Conservation (phyloP, 1,140 invertebrate species). For the Drosophila kanapiae region DNA sequence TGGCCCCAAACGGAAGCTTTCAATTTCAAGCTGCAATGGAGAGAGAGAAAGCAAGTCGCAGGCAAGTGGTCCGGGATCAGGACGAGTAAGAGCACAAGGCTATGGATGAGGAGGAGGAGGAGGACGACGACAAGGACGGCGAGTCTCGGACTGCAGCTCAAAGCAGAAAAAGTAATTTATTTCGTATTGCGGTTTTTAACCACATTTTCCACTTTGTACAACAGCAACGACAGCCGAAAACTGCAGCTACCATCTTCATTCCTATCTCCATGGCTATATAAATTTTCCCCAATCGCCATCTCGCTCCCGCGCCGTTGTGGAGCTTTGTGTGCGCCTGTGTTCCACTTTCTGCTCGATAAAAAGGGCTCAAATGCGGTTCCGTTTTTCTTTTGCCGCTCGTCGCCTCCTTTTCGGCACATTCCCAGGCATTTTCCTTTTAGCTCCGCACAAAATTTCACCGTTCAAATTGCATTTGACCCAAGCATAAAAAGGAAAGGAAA, state of each 20-base stretch:
- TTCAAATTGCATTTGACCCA: constrained; percentile 63
- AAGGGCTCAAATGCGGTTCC: constrained; percentile 81
- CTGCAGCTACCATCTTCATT: constrained; percentile 61
- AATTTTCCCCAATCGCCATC: constrained; percentile 42
- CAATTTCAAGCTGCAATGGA: constrained; percentile 80
- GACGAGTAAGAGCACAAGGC: background rate
- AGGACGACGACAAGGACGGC: constrained; percentile 17
- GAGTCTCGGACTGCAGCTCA: constrained; percentile 65
- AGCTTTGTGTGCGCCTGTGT: constrained; percentile 45
- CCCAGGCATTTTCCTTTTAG: constrained; percentile 50
- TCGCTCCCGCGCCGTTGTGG: constrained; percentile 16
- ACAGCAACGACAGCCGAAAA: constrained; percentile 79
- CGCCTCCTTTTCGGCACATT: constrained; percentile 63
- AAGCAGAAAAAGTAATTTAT: constrained; percentile 84
- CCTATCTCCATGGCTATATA: constrained; percentile 60
- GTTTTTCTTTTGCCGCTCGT: constrained; percentile 62
- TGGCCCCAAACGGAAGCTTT: constrained; percentile 72
- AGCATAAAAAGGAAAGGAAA: constrained; percentile 21
- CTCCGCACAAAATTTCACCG: constrained; percentile 55
- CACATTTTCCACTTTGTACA: constrained; percentile 84
- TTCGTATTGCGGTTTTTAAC: constrained; percentile 84
- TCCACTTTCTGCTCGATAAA: constrained; percentile 76
- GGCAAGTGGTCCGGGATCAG: constrained; percentile 40
- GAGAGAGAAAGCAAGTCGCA: constrained; percentile 46
- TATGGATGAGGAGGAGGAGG: background rate